Evolutionary conservation across 2,888 invertebrate genomes (phyloP).

Genomic region (Diogma glabrata): DNA sequence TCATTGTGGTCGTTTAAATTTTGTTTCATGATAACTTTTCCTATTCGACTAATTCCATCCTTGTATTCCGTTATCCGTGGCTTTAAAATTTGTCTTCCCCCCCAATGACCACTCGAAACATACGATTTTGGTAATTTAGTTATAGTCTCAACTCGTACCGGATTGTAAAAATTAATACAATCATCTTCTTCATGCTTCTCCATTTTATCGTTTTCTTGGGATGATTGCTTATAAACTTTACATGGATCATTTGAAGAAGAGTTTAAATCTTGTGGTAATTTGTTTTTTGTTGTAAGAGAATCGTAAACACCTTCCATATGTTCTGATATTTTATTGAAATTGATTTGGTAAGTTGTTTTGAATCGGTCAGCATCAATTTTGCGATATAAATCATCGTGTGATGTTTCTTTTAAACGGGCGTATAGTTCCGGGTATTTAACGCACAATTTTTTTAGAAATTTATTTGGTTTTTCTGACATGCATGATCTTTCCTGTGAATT

Average conservation of each 20-base stretch:
- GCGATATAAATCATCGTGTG: slow-evolving; percentile 39
- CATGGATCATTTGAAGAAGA: background rate
- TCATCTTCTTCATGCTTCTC: background rate
- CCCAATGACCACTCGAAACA: slow-evolving; percentile 27
- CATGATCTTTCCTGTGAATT: slow-evolving; percentile 18
- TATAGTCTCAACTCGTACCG: background rate
- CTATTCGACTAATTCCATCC: slow-evolving; percentile 32
- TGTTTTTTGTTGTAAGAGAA: slow-evolving; percentile 17
- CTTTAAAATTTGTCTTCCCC: slow-evolving; percentile 20
- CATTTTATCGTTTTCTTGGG: background rate
- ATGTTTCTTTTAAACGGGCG: slow-evolving; percentile 40
- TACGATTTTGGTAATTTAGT: background rate
- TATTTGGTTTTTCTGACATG: slow-evolving; percentile 29
- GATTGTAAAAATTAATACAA: background rate
- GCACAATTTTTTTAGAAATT: slow-evolving; percentile 30
- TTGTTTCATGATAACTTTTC: slow-evolving; percentile 28
- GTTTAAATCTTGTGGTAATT: background rate
- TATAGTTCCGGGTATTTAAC: slow-evolving; percentile 44
- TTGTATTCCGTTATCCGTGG: slow-evolving; percentile 31
- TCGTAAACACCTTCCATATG: slow-evolving; percentile 31
- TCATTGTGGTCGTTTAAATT: slow-evolving; percentile 32
- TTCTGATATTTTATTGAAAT: slow-evolving; percentile 37
- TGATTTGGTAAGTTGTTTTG: slow-evolving; percentile 46
- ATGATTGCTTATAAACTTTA: background rate
- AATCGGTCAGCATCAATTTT: slow-evolving; percentile 42